These are phyloP conservation scores for Gephyroberyx darwinii DNA, from an alignment of 2,797 vertebrate species.

Conservation along the genomic window DNA sequence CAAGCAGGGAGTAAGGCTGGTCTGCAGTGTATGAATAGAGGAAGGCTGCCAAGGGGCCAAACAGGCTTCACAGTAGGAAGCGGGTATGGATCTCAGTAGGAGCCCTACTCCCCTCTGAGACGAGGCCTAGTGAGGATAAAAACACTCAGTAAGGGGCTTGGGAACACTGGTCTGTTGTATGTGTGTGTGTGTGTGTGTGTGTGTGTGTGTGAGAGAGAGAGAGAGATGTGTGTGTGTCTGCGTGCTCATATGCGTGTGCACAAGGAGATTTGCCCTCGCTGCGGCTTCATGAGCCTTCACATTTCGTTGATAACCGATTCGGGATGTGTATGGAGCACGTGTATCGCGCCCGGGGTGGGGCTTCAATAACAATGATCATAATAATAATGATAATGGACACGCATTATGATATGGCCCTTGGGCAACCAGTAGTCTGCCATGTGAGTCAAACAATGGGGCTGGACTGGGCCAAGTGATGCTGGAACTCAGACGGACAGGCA, in stretches of 20 bases:
- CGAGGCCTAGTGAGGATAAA: conserved; percentile 77
- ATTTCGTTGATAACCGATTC: conserved; percentile 27
- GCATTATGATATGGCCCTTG: conserved; percentile 65
- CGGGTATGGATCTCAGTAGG: conserved; percentile 79
- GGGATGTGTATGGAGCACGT: conserved; percentile 21
- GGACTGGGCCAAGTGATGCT: conserved; percentile 66
- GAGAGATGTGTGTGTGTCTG: conserved; percentile 28
- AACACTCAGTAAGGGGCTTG: conserved; percentile 80
- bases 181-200: conserved; percentile 35
- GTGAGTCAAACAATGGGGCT: conserved; percentile 71
- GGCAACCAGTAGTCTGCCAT: conserved; percentile 62
- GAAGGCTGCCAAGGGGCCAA: conserved; percentile 77
- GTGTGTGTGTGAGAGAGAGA: conserved; percentile 28
- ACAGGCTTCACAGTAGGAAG: conserved; percentile 78
- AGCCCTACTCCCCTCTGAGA: conserved; percentile 82
- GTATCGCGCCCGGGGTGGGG: conserved; percentile 4
- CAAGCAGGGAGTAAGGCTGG: conserved; percentile 51
- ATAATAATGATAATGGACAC: conserved; percentile 54
- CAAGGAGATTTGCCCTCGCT: conserved; percentile 32
- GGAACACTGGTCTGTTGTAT: conserved; percentile 70
- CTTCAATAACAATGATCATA: conserved; percentile 52
- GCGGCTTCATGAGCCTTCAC: conserved; percentile 28
- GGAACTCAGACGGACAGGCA: conserved; percentile 79
- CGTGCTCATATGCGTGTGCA: conserved; percentile 32
- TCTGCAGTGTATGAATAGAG: conserved; percentile 75